Evolutionary conservation across 37 sponge, comb jelly and placozoan genomes (phyloP), one percentile per base, ranked within the genome.

Genomic region (Lycopodina hypogea): DNA sequence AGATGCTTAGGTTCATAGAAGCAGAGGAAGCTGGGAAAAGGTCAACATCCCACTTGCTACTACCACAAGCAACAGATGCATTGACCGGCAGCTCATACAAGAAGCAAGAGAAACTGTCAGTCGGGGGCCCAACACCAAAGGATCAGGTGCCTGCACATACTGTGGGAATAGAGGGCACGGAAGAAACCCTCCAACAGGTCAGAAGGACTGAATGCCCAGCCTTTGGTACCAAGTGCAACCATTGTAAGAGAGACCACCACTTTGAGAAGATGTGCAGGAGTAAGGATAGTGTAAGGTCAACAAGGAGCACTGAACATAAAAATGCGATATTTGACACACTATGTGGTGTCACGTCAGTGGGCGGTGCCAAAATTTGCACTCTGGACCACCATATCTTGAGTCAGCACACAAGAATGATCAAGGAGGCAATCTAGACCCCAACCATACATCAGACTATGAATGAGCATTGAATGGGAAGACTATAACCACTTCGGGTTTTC

Each of bases 351-450:
- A 65, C 78, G 12, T 63, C 68, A 64, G 41, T 38, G 53, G 78
- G 38, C 68, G 32, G 30, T 34, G 12, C 33, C 19, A 63, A 78
- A 38, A 1, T 2, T 59, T n/a, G 67, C 68, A 37, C 33, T 45
- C 78, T 57, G 39, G 39, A 17, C 75, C 75, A 72, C 55, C 22
- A 24, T 29, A 35, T 77, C 66, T 62, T 64, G 22, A 29, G 63
- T 42, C 21, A 53, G 12, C 17, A 53, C 71, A 68, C 57, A 50
- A 58, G 18, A 51, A n/a, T n/a, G n/a, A n/a, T n/a, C n/a, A n/a
- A n/a, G n/a, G n/a, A n/a, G n/a, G n/a, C n/a, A n/a, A n/a, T 79
- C 80, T 39, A 79, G 34, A 33, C 34, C 71, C 22, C 80, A 79
- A 40, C 71, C 80, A 68, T 79, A 56, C 28, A 51, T 79, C 39